Percentiles rank a stretch among this genome's conserved stretches.
Conservation (phyloP, 2,888 invertebrate species). For the Eurois occulta region DNA sequence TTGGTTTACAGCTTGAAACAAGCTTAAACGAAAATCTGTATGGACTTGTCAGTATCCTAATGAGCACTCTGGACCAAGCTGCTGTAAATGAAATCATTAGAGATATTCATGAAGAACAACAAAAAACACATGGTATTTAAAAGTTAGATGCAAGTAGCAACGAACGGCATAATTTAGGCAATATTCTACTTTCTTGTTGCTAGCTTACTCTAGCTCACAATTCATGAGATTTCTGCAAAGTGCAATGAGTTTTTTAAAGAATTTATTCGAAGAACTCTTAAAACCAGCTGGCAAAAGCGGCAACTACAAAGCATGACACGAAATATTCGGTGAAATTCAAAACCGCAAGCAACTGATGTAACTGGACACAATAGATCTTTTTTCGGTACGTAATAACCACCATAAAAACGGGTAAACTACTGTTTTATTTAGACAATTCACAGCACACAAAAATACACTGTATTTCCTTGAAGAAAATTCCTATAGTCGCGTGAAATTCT, state of each 20-base stretch:
- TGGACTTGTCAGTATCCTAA: background rate
- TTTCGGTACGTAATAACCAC: conserved; percentile 37
- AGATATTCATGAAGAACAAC: background rate
- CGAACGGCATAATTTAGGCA: conserved; percentile 3
- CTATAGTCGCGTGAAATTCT: conserved; percentile 31
- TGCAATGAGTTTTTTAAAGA: conserved; percentile 22
- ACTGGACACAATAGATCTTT: conserved; percentile 43
- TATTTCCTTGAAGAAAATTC: conserved; percentile 19
- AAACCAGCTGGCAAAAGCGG: conserved; percentile 12
- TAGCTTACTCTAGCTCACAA: background rate
- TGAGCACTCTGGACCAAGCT: background rate
- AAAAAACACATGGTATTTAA: conserved; percentile 3
- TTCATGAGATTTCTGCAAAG: conserved; percentile 18
- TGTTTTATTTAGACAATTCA: conserved; percentile 12
- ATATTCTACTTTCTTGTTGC: conserved; percentile 2
- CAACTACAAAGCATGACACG: conserved; percentile 20
- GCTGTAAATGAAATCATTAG: background rate
- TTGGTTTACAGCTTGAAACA: background rate
- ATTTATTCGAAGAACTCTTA: conserved; percentile 10
- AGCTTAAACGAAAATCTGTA: too few relatives aligned
- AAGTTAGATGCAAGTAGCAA: conserved; percentile 12
- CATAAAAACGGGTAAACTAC: conserved; percentile 45
- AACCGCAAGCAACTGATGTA: conserved; percentile 56
- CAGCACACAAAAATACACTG: conserved; percentile 31
- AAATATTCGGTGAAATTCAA: conserved; percentile 50